phyloP scores from a whole-genome alignment of 2,113 vertebrate genomes.

The Perca fluviatilis region DNA sequence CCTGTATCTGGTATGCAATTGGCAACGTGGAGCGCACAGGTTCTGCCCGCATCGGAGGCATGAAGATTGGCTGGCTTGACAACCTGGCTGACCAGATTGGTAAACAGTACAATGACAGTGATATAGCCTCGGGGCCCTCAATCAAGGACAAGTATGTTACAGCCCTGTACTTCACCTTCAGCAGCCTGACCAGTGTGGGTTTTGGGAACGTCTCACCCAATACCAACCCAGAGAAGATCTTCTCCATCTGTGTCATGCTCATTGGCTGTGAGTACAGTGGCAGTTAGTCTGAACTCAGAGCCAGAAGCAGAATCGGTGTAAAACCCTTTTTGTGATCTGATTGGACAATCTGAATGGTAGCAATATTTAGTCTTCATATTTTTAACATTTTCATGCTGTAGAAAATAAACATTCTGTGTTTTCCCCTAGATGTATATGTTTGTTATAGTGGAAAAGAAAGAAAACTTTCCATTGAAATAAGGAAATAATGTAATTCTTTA shows the following conservation, averaged over 20 bases:
- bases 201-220: constrained; percentile 98
- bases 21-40: constrained; percentile 94
- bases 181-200: constrained; percentile 98
- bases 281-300: neutral
- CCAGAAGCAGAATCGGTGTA: neutral
- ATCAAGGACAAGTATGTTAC: constrained; percentile 99
- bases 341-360: neutral
- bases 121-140: constrained; percentile 90
- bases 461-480: neutral
- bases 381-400: neutral
- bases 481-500: no score
- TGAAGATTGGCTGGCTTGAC: constrained; percentile 98
- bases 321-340: neutral
- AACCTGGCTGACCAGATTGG: constrained; percentile 96
- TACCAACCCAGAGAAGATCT: constrained; percentile 99
- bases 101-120: constrained; percentile 93
- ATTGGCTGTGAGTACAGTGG: constrained; percentile 95
- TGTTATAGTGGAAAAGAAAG: neutral
- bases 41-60: constrained; percentile 83
- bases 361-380: neutral
- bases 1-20: constrained; percentile 97
- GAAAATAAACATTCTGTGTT: neutral
- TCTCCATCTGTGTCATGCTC: constrained; percentile 99
- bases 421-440: neutral
- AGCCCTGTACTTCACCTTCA: constrained; percentile 99